Base-by-base conservation (phyloP, 2,888 invertebrate genomes). In the Pheosia gnoma region DNA sequence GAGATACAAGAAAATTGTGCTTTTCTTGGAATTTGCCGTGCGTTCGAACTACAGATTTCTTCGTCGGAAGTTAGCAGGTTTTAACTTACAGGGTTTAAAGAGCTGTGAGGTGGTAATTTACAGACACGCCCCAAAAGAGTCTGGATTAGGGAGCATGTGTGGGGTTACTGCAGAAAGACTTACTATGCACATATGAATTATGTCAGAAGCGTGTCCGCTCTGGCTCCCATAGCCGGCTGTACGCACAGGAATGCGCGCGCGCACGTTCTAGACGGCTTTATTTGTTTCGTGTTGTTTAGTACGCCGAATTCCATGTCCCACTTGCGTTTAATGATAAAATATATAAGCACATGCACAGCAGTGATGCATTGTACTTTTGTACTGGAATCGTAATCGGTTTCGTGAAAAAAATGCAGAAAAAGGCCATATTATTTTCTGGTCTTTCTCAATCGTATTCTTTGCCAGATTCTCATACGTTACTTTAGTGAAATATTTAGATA, bases 181-280 rank as follows among this genome's bases (percentile, higher is more conserved):
- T 58, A 59, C 57, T 65, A 59, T 58, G 57, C 53, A 60, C 57
- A 58, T 59, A 63, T 25, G 25, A 25, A 25, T 57, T 58, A 60
- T 60, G 64, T 62, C 59, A 58, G 60, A 57, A 68, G 63, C 65
- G 57, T 58, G 56, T 38, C 60, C 51, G 59, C 60, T 59, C 43
- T 60, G 71, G 70, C 71, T 72, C 75, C 77, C 70, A 77, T 74
- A 68, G 61, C 70, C 53, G 60, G 38, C 45, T 59, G 74, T 69
- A 75, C 77, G 77, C 77, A 65, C 10, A 66, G 75, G 77, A 71
- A 77, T 77, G 77, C 71, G 67, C 63, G 47, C 36, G 65, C 62
- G 73, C 67, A 65, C 56, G 55, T 62, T 60, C 55, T 43, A 59
- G 59, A 61, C 59, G 45, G 62, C 70, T 66, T 68, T 69, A 70